Evolutionary conservation across 2,797 vertebrate genomes (phyloP).

Genomic region (Champsocephalus esox): DNA sequence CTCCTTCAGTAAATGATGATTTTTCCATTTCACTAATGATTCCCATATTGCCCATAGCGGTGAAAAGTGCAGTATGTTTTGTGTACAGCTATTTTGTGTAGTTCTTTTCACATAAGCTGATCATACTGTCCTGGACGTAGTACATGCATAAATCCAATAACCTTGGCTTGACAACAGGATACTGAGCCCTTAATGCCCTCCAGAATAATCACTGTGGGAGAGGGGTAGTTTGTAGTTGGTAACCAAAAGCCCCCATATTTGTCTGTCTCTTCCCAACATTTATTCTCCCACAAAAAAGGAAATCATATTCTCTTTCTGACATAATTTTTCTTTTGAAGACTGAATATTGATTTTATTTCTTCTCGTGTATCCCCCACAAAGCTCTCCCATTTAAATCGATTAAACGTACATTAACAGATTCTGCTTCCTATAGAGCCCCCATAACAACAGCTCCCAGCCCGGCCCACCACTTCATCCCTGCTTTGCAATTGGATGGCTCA

Average conservation of each 20-base stretch:
- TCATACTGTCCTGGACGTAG: conserved; percentile 16
- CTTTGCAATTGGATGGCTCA: conserved; percentile 35
- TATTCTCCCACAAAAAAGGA: not conserved
- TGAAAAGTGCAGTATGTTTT: not conserved
- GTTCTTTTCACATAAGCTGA: conserved; percentile 37
- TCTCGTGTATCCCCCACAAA: not conserved
- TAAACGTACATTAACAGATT: not conserved
- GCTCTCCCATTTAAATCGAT: not conserved
- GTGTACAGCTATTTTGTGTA: not conserved
- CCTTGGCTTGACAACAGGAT: conserved; percentile 60
- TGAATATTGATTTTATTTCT: too few relatives aligned
- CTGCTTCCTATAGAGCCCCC: not conserved
- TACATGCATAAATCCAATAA: conserved; percentile 55
- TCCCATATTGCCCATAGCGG: not conserved
- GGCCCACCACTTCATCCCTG: conserved; percentile 23
- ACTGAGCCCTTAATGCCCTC: conserved; percentile 67
- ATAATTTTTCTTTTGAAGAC: not conserved
- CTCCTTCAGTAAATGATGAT: not conserved
- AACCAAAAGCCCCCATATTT: not conserved
- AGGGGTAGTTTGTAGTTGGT: conserved; percentile 3
- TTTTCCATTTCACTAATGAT: not conserved
- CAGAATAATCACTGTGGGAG: conserved; percentile 40
- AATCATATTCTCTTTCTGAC: not conserved
- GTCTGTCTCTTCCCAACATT: conserved; percentile 3
- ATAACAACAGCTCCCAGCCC: conserved; percentile 38